Evolutionary conservation across 2,113 vertebrate species (phyloP).

Genomic region (Galeopterus variegatus): DNA sequence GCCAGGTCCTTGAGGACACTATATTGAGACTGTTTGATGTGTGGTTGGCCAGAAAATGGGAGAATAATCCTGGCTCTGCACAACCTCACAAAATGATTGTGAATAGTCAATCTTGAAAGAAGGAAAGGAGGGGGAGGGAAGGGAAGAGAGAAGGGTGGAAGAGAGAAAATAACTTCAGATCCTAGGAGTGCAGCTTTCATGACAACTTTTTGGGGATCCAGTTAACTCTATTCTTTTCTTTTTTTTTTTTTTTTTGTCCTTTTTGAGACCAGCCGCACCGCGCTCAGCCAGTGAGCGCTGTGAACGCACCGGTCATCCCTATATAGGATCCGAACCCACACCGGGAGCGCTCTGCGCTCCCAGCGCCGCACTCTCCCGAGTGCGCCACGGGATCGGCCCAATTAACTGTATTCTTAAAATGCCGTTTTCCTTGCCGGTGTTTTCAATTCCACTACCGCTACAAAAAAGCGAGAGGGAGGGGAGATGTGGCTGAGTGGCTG

Average conservation of each 20-base stretch:
- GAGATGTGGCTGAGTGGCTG: background rate
- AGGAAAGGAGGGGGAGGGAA: background rate
- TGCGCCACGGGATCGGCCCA: too few species aligned
- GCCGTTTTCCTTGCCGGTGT: background rate
- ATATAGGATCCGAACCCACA: too few species aligned
- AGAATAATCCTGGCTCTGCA: background rate
- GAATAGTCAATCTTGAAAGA: background rate
- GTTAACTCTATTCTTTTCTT: background rate
- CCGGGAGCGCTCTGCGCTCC: too few species aligned
- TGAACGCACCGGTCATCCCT: too few species aligned
- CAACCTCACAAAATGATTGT: background rate
- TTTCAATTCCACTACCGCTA: background rate
- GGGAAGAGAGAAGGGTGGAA: too few species aligned
- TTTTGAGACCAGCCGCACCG: too few species aligned
- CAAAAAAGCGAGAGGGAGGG: background rate
- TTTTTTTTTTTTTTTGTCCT: too few species aligned
- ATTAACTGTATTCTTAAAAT: background rate
- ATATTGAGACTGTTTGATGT: background rate
- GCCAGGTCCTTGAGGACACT: background rate
- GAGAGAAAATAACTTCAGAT: background rate
- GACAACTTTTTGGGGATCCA: background rate
- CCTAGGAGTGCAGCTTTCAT: background rate
- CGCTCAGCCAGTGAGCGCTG: too few species aligned
- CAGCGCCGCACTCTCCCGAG: too few species aligned
- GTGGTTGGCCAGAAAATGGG: background rate